Evolutionary conservation across 2,888 invertebrate species (phyloP).

Genomic region (Acrobeloides nanus): DNA sequence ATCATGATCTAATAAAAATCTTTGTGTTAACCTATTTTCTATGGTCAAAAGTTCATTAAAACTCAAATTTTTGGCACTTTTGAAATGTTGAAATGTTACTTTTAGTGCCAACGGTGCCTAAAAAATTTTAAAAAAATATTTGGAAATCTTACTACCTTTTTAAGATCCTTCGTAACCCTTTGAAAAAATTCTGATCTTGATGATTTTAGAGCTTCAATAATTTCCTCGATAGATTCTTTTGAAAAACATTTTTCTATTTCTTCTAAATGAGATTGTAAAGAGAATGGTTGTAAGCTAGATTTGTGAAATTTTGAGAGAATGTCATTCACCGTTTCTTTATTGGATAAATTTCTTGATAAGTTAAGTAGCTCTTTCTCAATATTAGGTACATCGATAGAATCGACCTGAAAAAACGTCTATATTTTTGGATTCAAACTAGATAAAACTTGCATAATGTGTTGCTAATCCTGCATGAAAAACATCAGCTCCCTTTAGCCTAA

Average conservation of each 20-base stretch:
- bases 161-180: slow-evolving; percentile 25
- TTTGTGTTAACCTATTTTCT: slow-evolving; percentile 73
- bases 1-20: slow-evolving; percentile 61
- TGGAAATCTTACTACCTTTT: slow-evolving; percentile 29
- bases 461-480: slow-evolving; percentile 80
- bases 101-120: slow-evolving; percentile 83
- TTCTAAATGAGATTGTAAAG: slow-evolving; percentile 30
- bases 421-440: neutral
- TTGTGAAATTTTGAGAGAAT: slow-evolving; percentile 14
- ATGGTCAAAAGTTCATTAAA: slow-evolving; percentile 77
- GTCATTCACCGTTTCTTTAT: slow-evolving; percentile 12
- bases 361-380: slow-evolving; percentile 31
- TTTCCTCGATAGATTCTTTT: too few relatives aligned
- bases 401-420: slow-evolving; percentile 24
- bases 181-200: too few relatives aligned
- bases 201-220: too few relatives aligned
- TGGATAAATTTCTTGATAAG: slow-evolving; percentile 22
- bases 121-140: slow-evolving; percentile 10
- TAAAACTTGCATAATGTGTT: slow-evolving; percentile 66
- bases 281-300: slow-evolving; percentile 23
- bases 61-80: slow-evolving; percentile 68
- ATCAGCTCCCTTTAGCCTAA: slow-evolving; percentile 69
- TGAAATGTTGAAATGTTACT: slow-evolving; percentile 71
- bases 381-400: slow-evolving; percentile 29
- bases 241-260: too few relatives aligned